Conservation (phyloP, 2,113 vertebrate genomes). For the Morone saxatilis region DNA sequence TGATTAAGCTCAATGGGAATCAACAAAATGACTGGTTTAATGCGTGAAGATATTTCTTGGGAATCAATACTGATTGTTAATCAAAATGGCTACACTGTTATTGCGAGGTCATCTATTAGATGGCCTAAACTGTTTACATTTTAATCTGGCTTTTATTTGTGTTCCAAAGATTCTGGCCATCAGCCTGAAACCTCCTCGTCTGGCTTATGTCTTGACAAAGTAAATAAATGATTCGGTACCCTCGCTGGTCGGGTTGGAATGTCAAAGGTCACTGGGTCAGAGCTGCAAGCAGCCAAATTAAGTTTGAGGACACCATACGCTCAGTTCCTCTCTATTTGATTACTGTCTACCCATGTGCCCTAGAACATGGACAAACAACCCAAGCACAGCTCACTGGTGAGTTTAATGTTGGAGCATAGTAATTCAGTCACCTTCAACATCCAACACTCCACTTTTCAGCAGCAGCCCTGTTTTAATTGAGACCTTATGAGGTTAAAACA, state of each 20-base stretch:
- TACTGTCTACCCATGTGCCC: constrained; percentile 67
- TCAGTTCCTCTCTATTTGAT: constrained; percentile 78
- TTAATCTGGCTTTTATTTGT: constrained; percentile 73
- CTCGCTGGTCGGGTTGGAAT: constrained; percentile 70
- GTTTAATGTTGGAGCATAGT: constrained; percentile 23
- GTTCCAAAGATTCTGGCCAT: constrained; percentile 66
- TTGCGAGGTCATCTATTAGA: constrained; percentile 37
- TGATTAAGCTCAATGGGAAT: constrained; percentile 62
- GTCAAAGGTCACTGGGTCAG: constrained; percentile 79
- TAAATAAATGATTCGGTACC: constrained; percentile 81
- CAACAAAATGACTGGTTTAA: constrained; percentile 61
- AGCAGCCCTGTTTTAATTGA: constrained; percentile 25
- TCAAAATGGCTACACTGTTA: constrained; percentile 28
- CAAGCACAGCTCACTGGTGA: constrained; percentile 21
- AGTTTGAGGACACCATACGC: constrained; percentile 77
- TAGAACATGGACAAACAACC: constrained; percentile 54
- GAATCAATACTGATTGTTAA: constrained; percentile 68
- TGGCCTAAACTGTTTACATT: constrained; percentile 64
- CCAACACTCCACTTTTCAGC: constrained; percentile 27
- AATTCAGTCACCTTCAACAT: constrained; percentile 46
- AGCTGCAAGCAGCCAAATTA: constrained; percentile 80
- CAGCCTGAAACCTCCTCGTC: constrained; percentile 69
- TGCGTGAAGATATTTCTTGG: constrained; percentile 51
- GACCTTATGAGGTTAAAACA: constrained; percentile 40
- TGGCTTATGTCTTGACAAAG: constrained; percentile 78